phyloP scores from a whole-genome alignment of 2,113 vertebrate species.

The Peromyscus californicus region DNA sequence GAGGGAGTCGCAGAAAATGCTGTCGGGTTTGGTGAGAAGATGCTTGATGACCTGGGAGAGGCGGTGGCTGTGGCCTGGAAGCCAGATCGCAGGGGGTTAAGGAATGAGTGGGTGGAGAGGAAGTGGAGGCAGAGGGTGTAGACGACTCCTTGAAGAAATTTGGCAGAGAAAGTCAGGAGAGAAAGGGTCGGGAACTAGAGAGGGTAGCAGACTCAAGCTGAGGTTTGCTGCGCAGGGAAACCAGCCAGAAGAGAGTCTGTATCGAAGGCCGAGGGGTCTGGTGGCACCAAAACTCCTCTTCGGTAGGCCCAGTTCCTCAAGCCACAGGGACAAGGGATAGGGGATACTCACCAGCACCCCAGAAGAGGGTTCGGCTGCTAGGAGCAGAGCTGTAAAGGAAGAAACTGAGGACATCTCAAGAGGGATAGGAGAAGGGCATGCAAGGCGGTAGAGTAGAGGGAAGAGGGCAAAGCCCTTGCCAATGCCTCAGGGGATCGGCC shows the following conservation, averaged over 20 bases:
- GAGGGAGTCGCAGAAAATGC: neutral
- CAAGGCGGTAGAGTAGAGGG: neutral
- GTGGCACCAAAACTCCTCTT: neutral
- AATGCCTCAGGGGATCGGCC: conserved; percentile 64
- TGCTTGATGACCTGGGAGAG: conserved; percentile 64
- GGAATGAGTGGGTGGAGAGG: conserved; percentile 70
- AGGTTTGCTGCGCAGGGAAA: conserved; percentile 60
- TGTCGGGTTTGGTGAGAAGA: neutral
- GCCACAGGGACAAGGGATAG: neutral
- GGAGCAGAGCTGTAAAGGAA: neutral
- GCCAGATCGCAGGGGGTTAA: conserved; percentile 80
- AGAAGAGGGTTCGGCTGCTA: neutral
- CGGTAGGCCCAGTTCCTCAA: neutral
- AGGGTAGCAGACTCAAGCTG: conserved; percentile 69
- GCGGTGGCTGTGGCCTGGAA: neutral
- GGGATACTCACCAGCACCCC: neutral
- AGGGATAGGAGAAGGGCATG: neutral
- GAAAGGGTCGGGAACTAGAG: conserved; percentile 72
- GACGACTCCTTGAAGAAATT: conserved; percentile 78
- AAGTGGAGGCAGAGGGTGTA: conserved; percentile 83
- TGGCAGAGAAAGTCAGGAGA: conserved; percentile 76
- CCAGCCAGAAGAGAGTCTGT: neutral
- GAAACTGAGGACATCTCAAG: conserved; percentile 49
- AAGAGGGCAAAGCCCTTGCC: conserved; percentile 55
- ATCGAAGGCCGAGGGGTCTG: neutral